Conservation (phyloP, 2,113 vertebrate species). For the Limanda limanda region DNA sequence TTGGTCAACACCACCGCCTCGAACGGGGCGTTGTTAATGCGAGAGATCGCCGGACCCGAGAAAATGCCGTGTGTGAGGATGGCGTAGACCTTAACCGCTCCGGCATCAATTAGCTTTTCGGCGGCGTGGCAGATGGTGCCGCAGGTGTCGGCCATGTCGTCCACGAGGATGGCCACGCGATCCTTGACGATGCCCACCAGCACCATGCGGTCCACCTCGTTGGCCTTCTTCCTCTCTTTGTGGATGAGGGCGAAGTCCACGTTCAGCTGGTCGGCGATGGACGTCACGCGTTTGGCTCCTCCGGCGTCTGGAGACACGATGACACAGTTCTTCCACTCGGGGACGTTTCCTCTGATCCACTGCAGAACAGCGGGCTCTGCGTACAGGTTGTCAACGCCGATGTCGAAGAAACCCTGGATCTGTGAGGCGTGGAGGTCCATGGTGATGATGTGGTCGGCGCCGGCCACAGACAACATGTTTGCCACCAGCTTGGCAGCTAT, state of each 20-base stretch:
- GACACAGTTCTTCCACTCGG: conserved; percentile 92
- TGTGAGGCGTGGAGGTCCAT: conserved; percentile 98
- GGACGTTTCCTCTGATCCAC: conserved; percentile 94
- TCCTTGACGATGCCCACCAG: conserved; percentile 94
- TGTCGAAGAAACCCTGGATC: conserved; percentile 98
- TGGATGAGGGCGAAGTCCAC: conserved; percentile 97
- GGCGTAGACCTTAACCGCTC: conserved; percentile 93
- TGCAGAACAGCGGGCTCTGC: conserved; percentile 95
- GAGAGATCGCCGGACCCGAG: conserved; percentile 94
- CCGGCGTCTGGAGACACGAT: conserved; percentile 96
- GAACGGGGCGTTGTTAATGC: conserved; percentile 92
- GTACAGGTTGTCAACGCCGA: conserved; percentile 96
- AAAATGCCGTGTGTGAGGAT: conserved; percentile 97
- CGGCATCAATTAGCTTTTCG: conserved; percentile 91
- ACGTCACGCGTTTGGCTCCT: conserved; percentile 95
- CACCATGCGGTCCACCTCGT: conserved; percentile 96
- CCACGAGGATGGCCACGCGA: conserved; percentile 93
- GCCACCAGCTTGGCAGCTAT: conserved; percentile 98
- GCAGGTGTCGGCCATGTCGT: conserved; percentile 97
- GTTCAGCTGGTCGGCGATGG: conserved; percentile 93
- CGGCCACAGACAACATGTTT: conserved; percentile 95
- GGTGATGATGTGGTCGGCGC: conserved; percentile 97
- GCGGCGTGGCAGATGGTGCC: conserved; percentile 95
- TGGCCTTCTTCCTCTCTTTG: conserved; percentile 96
- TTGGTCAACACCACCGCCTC: conserved; percentile 97